Base-by-base conservation (phyloP, 2,888 invertebrate genomes). In the Spatulosminthurus flaviceps region DNA sequence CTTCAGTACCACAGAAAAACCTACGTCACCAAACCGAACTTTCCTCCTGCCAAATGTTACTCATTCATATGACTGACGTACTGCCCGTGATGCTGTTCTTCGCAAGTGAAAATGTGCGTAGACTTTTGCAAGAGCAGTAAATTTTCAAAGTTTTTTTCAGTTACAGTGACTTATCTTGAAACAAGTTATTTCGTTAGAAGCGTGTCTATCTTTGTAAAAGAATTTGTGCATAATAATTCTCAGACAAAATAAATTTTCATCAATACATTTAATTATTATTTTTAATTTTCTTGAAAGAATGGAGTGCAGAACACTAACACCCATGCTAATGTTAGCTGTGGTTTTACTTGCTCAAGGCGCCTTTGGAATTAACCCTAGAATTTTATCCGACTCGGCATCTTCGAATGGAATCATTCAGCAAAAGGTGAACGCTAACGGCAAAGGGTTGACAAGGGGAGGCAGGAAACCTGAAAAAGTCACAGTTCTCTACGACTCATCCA, bases 401-500 rank as follows among this genome's bases (percentile, higher is more conserved):
- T 51, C 16, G 16, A 51, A 19, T n/a, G n/a, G n/a, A 19, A 13
- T n/a, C n/a, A n/a, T n/a, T n/a, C n/a, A 51, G 51, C 16, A 51
- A 51, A 19, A 19, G 16, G 51, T 4, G 4, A 51, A 51, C 16
- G 51, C 5, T 51, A 2, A n/a, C n/a, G n/a, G n/a, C n/a, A n/a
- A n/a, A n/a, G n/a, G n/a, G 5, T 13, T n/a, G 51, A 2, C 16
- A 2, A 51, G 11, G 26, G 26, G 28, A 16, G 28, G 13, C 13
- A 67, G 11, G n/a, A 67, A 67, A 67, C 28, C 29, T 16, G 26
- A 13, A 0, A 74, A 74, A 34, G 19, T 74, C 19, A 21, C 80
- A 61, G 77, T 84, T 4, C 13, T 83, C 0, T 82, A 82, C 71
- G 83, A 83, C 74, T 76, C 82, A 0, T 77, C 82, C 1, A 79